Percentiles rank a stretch among this genome's conserved stretches.
Evolutionary conservation across 2,888 invertebrate genomes (phyloP).

Genomic region (Orthosia cruda): DNA sequence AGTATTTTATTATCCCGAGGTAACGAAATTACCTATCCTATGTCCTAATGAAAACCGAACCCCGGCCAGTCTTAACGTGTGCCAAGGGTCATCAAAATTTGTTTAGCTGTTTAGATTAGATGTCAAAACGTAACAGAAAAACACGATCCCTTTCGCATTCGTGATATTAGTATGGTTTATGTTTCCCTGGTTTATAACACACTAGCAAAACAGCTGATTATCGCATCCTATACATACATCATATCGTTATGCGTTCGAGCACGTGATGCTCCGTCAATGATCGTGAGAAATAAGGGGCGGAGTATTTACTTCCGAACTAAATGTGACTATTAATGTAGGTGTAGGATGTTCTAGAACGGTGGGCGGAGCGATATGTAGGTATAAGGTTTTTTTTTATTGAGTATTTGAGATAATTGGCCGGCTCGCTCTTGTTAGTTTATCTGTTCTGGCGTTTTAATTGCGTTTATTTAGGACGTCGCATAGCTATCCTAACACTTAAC

Average conservation of each 20-base stretch:
- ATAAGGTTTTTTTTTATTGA: constrained; percentile 10
- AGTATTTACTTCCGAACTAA: constrained; percentile 49
- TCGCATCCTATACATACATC: neutral
- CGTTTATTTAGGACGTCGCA: neutral
- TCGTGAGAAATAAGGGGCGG: constrained; percentile 60
- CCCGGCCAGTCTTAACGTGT: too few species aligned
- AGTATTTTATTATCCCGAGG: too few species aligned
- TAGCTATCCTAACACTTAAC: neutral
- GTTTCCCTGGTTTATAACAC: neutral
- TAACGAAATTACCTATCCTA: too few species aligned
- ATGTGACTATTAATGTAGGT: constrained; percentile 16
- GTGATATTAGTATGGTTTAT: neutral
- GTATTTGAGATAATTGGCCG: constrained; percentile 29
- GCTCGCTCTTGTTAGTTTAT: constrained; percentile 7
- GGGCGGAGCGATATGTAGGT: constrained; percentile 35
- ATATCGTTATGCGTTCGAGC: constrained; percentile 16
- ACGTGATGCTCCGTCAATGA: constrained; percentile 53
- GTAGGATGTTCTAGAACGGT: constrained; percentile 46
- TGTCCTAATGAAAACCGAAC: too few species aligned
- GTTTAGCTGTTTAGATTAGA: too few species aligned
- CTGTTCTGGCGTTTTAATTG: constrained; percentile 5
- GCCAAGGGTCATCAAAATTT: too few species aligned
- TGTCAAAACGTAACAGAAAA: too few species aligned
- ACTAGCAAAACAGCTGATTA: constrained; percentile 38
- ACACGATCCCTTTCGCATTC: too few species aligned